Conservation (phyloP, 2,888 invertebrate species). For the Laothoe populi region DNA sequence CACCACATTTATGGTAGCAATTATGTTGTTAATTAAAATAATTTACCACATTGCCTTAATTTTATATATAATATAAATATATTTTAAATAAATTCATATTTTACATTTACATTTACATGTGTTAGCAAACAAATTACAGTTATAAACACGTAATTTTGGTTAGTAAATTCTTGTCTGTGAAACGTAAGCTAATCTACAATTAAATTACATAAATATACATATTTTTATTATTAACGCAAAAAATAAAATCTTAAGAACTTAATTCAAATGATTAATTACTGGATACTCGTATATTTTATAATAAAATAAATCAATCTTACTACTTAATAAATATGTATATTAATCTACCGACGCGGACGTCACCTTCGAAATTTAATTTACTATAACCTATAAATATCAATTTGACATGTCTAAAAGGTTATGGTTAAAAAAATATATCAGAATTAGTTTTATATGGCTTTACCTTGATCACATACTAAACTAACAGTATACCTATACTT, state of each 20-base stretch:
- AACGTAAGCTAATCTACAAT: not conserved
- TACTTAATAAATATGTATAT: not conserved
- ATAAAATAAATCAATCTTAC: not conserved
- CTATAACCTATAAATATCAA: not conserved
- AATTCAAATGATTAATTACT: not conserved
- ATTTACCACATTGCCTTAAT: conserved; percentile 28
- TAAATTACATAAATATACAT: not conserved
- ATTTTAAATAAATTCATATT: not conserved
- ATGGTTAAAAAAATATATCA: not conserved
- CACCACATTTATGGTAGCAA: conserved; percentile 45
- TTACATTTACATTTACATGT: not conserved
- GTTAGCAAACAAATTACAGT: no score
- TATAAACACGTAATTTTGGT: not conserved
- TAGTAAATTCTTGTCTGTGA: not conserved
- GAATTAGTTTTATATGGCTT: not conserved
- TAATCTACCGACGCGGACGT: not conserved
- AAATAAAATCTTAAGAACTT: not conserved
- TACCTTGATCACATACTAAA: conserved; percentile 2
- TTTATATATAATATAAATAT: not conserved
- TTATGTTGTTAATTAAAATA: conserved; percentile 47
- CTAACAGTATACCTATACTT: not conserved
- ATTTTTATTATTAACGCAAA: not conserved
- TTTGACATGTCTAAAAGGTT: not conserved
- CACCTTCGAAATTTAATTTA: not conserved
- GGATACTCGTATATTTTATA: no score